Base-by-base conservation (phyloP, 64 coral and sea anemone species). In the Pachyseris speciosa region DNA sequence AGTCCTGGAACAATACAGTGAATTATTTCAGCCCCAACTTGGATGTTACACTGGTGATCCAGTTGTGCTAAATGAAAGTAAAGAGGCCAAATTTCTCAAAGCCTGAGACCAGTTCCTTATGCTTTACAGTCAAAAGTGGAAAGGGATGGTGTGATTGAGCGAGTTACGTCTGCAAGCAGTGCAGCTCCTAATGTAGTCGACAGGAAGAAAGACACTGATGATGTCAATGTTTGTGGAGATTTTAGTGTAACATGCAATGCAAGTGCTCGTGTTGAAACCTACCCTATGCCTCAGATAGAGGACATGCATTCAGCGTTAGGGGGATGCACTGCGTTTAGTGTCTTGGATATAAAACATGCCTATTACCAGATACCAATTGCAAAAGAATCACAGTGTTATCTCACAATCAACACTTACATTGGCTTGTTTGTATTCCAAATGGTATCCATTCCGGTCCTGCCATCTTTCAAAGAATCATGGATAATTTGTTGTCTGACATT, bases 221-320 rank as follows among this genome's bases (percentile, higher is more conserved):
- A 85, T n/a, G 55, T 86, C 10, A 81, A 71, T 34, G 63, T 92
- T 28, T 92, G 90, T 87, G 91, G 91, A 74, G 91, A 93, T 64
- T 92, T 92, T 39, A 86, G 90, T 78, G 83, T 92, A 6, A 92
- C 90, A 20, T 91, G 72, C 45, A 91, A 91, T 81, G 48, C 41
- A 22, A 84, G 67, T 74, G 81, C 90, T 39, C 72, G 86, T 86
- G 43, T 86, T 7, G 90, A 92, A 48, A 92, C 90, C 60, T 92
- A 78, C 53, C 90, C 90, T 74, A 43, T 92, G 57, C 80, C 80
- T 75, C 84, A 86, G 75, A 92, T 92, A 41, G 90, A 92, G 37
- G 90, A 92, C 51, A 86, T 92, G 53, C 69, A 92, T 85, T 70
- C 72, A 67, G 90, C 69, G 17, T 51, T 85, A 76, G 30, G 55